Conservation (phyloP, 2,797 vertebrate species). For the Rhincodon typus region DNA sequence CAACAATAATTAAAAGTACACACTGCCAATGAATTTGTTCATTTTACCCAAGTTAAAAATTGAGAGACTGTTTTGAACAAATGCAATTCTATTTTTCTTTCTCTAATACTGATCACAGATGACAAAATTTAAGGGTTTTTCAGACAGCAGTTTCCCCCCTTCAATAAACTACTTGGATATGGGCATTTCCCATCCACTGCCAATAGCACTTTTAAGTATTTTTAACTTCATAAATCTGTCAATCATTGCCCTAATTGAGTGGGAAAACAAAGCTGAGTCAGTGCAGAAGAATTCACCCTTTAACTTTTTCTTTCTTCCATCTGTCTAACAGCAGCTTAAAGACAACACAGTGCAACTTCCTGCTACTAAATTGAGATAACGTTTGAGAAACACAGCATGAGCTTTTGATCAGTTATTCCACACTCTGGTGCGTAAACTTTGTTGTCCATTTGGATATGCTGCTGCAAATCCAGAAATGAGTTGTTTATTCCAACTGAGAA, state of each 20-base stretch:
- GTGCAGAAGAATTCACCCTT: not conserved
- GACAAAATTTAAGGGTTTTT: not conserved
- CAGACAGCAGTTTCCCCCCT: not conserved
- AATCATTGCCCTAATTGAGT: not conserved
- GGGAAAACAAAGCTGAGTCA: not conserved
- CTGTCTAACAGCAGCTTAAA: not conserved
- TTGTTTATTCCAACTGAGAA: not conserved
- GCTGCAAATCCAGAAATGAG: too few relatives aligned
- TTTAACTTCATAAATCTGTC: too few relatives aligned
- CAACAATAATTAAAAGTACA: not conserved
- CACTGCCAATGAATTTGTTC: not conserved
- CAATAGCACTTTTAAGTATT: not conserved
- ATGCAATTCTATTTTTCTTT: not conserved
- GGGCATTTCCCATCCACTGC: not conserved
- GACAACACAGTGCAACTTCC: not conserved
- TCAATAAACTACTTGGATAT: not conserved
- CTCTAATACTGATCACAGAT: not conserved
- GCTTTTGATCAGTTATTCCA: not conserved
- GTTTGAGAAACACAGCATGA: not conserved
- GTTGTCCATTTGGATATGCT: not conserved
- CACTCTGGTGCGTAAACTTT: not conserved
- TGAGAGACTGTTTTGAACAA: not conserved
- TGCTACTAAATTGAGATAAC: not conserved
- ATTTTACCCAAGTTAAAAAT: not conserved
- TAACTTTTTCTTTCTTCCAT: not conserved